Conservation (phyloP, 1,140 invertebrate genomes). For the Brachionus asplanchnoidis region DNA sequence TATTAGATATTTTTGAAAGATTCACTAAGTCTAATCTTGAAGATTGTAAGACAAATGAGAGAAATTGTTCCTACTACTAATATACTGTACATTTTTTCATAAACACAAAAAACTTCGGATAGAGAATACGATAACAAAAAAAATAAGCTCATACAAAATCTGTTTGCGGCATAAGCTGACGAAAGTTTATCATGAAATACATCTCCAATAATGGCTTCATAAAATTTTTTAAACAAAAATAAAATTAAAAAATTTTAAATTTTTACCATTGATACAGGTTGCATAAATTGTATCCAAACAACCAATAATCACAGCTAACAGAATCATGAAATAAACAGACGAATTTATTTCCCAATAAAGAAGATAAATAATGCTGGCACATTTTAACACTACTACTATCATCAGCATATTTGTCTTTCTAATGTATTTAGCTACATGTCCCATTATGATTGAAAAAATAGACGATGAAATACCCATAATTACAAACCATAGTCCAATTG, state of each 20-base stretch:
- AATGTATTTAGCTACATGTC: neutral
- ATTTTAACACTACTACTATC: neutral
- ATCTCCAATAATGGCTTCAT: neutral
- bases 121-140: neutral
- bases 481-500: conserved; percentile 5
- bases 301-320: neutral
- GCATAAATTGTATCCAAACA: neutral
- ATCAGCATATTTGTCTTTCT: neutral
- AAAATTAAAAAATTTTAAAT: neutral
- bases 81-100: neutral
- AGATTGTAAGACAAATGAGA: neutral
- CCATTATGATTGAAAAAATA: neutral
- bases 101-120: conserved; percentile 12
- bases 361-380: neutral
- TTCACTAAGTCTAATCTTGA: neutral
- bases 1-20: neutral
- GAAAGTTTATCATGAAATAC: neutral
- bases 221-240: neutral
- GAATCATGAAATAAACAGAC: neutral
- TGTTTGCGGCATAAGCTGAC: neutral
- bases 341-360: neutral
- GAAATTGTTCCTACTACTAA: neutral
- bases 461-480: neutral
- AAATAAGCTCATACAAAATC: conserved; percentile 18
- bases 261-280: neutral